phyloP scores from a whole-genome alignment of 1,140 invertebrate species.

The Euura lappo region DNA sequence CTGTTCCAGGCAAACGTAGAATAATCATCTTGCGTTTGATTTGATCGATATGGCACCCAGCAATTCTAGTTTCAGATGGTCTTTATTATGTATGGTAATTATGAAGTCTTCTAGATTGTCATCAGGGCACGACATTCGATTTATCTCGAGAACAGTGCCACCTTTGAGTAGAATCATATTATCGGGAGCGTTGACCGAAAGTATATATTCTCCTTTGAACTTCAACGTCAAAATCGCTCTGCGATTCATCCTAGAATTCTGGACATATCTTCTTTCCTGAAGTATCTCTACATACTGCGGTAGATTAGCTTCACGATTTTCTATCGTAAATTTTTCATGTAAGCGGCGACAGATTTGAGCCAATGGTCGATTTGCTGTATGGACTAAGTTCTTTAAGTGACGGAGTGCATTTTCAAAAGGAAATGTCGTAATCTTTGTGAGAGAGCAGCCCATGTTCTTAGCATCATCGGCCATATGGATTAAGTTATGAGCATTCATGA shows the following conservation, averaged over 20 bases:
- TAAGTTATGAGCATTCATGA: conserved; percentile 10
- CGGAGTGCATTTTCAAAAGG: conserved; percentile 19
- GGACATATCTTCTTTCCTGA: neutral
- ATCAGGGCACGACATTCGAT: neutral
- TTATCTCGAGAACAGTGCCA: neutral
- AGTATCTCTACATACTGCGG: neutral
- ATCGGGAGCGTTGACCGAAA: neutral
- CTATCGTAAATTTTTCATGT: conserved; percentile 13
- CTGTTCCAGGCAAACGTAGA: too few species aligned
- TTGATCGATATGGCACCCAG: too few species aligned
- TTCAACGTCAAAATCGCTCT: neutral
- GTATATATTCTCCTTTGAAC: neutral
- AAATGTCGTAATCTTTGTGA: conserved; percentile 16
- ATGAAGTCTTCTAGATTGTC: neutral
- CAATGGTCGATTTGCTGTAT: conserved; percentile 21
- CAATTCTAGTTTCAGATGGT: too few species aligned
- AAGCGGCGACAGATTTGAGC: conserved; percentile 19
- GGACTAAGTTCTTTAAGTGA: neutral
- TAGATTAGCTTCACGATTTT: neutral
- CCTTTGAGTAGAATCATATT: neutral
- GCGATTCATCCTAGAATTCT: neutral
- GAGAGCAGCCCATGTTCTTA: conserved; percentile 4
- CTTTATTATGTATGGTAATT: too few species aligned
- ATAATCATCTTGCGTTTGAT: too few species aligned
- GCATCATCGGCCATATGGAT: conserved; percentile 15